Evolutionary conservation across 2,888 invertebrate genomes (phyloP).

Genomic region (Tachina grossa): DNA sequence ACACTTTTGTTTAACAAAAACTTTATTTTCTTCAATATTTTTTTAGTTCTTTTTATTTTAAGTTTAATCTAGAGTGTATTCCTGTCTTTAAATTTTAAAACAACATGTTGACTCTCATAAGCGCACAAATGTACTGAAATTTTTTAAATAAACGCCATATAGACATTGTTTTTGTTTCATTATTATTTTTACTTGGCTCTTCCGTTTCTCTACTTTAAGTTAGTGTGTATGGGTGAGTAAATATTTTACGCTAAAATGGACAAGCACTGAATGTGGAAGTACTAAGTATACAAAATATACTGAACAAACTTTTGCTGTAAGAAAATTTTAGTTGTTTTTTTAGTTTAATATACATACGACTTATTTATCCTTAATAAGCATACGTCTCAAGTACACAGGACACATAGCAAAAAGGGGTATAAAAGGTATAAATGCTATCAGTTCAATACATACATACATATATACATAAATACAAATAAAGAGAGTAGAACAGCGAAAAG

Average conservation of each 20-base stretch:
- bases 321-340: conserved; percentile 1
- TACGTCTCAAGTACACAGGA: conserved; percentile 14
- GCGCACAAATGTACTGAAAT: conserved; percentile 78
- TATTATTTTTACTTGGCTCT: conserved; percentile 36
- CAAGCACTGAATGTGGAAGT: neutral
- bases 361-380: conserved; percentile 40
- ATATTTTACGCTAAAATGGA: conserved; percentile 35
- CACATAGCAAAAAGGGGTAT: conserved; percentile 15
- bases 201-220: conserved; percentile 30
- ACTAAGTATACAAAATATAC: neutral
- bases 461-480: neutral
- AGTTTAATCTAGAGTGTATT: conserved; percentile 17
- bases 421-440: conserved; percentile 8
- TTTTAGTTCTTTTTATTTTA: conserved; percentile 8
- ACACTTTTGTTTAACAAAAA: neutral
- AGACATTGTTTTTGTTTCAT: conserved; percentile 66
- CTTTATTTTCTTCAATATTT: neutral
- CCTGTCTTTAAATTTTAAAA: conserved; percentile 53
- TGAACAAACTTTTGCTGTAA: conserved; percentile 7
- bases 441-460: neutral
- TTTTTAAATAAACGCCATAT: conserved; percentile 50
- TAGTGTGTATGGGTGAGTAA: conserved; percentile 51
- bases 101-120: conserved; percentile 79
- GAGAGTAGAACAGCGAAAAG: neutral
- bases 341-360: conserved; percentile 7